Evolutionary conservation across 2,797 vertebrate genomes (phyloP).

Genomic region (Crocidura indochinensis): DNA sequence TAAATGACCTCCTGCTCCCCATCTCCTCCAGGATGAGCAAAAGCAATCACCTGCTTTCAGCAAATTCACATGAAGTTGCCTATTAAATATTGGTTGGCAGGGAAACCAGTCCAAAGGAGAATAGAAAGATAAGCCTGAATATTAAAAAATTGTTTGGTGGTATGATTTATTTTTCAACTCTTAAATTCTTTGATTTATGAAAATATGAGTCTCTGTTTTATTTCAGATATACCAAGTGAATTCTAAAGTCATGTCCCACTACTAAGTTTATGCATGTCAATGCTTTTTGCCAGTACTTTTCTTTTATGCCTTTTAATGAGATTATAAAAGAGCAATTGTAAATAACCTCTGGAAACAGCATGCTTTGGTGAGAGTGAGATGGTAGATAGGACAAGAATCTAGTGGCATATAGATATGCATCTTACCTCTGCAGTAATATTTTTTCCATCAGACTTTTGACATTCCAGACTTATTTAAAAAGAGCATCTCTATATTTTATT

Average conservation of each 20-base stretch:
- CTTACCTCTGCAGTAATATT: not conserved
- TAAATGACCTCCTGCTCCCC: not conserved
- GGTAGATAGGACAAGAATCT: no score
- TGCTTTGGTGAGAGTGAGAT: not conserved
- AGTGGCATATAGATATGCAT: not conserved
- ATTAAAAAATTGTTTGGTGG: conserved; percentile 56
- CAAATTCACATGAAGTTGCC: not conserved
- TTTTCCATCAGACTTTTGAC: not conserved
- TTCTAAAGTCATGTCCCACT: not conserved
- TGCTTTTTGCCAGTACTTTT: not conserved
- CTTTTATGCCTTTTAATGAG: not conserved
- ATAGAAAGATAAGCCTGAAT: conserved; percentile 29
- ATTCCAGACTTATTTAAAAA: not conserved
- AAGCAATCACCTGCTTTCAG: conserved; percentile 40
- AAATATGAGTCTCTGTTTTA: not conserved
- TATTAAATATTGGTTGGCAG: conserved; percentile 61
- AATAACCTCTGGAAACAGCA: not conserved
- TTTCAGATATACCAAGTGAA: not conserved
- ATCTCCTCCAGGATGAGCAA: not conserved
- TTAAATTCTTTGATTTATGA: not conserved
- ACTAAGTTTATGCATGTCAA: conserved; percentile 8
- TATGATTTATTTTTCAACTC: not conserved
- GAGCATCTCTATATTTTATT: not conserved
- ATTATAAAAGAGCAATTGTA: not conserved
- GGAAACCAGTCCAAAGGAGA: conserved; percentile 73